phyloP scores from a whole-genome alignment of 2,888 invertebrate species.

The Ennomos erosarius region DNA sequence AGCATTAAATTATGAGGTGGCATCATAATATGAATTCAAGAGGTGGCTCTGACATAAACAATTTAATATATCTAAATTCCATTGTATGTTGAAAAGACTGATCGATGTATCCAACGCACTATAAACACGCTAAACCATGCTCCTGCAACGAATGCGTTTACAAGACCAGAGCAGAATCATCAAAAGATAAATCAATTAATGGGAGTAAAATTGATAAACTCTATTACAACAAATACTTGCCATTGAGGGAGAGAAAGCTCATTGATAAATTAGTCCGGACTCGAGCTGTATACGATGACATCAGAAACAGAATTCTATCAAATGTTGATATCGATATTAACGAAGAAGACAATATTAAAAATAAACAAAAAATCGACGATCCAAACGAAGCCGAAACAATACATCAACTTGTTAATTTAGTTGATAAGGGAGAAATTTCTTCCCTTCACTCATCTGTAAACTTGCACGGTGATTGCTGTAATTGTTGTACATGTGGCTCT shows the following conservation, averaged over 20 bases:
- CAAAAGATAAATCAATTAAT: slow-evolving; percentile 7
- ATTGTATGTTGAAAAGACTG: slow-evolving; percentile 2
- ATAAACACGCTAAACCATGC: slow-evolving; percentile 20
- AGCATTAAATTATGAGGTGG: no score
- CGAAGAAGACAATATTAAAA: slow-evolving; percentile 27
- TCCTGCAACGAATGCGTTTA: slow-evolving; percentile 27
- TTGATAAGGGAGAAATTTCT: slow-evolving; percentile 53
- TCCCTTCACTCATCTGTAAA: slow-evolving; percentile 41
- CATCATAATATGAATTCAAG: no score
- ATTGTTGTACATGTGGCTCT: slow-evolving; percentile 50
- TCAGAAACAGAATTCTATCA: slow-evolving; percentile 53
- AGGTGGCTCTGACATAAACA: no score
- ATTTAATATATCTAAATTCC: not conserved
- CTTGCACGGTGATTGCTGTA: slow-evolving; percentile 50
- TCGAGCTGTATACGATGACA: slow-evolving; percentile 57
- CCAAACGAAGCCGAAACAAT: slow-evolving; percentile 41
- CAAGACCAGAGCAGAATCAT: slow-evolving; percentile 12
- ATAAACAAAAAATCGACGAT: slow-evolving; percentile 34
- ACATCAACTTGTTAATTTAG: slow-evolving; percentile 47
- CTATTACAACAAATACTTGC: slow-evolving; percentile 54
- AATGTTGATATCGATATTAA: slow-evolving; percentile 42
- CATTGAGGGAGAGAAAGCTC: slow-evolving; percentile 57
- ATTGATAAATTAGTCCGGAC: slow-evolving; percentile 58
- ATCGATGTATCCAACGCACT: slow-evolving; percentile 19
- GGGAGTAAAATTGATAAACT: slow-evolving; percentile 52